Percentiles rank a stretch among this genome's conserved stretches.
These are phyloP conservation scores for Blera fallax DNA, from an alignment of 2,888 invertebrate genomes.

Conservation along the genomic window DNA sequence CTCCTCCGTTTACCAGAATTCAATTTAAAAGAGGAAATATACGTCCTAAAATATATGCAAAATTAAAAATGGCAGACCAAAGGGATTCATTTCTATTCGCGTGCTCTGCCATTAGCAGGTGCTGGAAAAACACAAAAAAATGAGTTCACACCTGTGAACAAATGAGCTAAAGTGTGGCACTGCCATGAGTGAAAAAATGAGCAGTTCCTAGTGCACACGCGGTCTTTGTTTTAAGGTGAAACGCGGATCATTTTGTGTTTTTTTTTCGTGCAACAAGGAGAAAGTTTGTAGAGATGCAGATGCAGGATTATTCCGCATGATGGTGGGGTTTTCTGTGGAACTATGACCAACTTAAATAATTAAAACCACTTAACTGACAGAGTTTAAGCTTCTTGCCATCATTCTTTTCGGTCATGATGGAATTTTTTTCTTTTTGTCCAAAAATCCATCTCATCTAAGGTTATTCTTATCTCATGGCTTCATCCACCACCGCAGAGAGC, in stretches of 20 bases:
- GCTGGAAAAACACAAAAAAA: background rate
- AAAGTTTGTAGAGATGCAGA: background rate
- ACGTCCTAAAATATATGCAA: background rate
- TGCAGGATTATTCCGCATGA: slow-evolving; percentile 1
- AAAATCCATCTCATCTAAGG: background rate
- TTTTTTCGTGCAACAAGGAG: background rate
- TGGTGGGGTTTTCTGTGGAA: background rate
- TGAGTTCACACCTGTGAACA: background rate
- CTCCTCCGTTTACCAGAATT: background rate
- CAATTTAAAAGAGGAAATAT: background rate
- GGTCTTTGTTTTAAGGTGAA: background rate
- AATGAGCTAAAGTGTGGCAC: background rate
- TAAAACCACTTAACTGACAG: slow-evolving; percentile 12
- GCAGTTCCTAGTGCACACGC: background rate
- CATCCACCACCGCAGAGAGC: background rate
- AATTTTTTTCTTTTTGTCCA: background rate
- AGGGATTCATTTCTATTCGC: background rate
- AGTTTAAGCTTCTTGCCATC: background rate
- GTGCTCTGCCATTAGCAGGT: background rate
- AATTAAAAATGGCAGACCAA: background rate
- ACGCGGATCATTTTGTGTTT: background rate
- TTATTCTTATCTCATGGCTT: background rate
- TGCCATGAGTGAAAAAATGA: background rate
- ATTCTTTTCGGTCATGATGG: background rate
- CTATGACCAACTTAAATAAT: slow-evolving; percentile 20